Evolutionary conservation across 2,888 invertebrate species (phyloP), one percentile per base, ranked within the genome.

Genomic region (Leptothorax acervorum): DNA sequence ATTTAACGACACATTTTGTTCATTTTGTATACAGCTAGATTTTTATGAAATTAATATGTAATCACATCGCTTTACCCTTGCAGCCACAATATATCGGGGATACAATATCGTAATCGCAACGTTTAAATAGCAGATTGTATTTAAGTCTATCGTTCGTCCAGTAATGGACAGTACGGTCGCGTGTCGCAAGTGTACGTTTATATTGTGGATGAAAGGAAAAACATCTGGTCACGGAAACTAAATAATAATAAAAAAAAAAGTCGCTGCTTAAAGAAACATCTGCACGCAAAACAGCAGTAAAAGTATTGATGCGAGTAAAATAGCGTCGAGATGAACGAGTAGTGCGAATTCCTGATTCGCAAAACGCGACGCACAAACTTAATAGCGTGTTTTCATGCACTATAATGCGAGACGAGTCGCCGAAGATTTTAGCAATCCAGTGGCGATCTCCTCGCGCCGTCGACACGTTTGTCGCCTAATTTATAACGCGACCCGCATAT

Each of bases 21-120:
- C 78, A 78, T 66, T 81, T 75, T 68, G 74, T 75, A 83, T 82
- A 74, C 12, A 74, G 55, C 45, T 76, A 86, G 82, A 35, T 75
- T 82, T 83, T 86, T 62, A 70, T 75, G 73, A 85, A 89, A 70
- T 84, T 84, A 86, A 85, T 81, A 82, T 74, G 48, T 82, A 60
- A 86, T 71, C 78, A 86, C 81, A 89, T 70, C 76, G 73, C 51
- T 35, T 74, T 87, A 79, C 88, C 90, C 88, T 90, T 96, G 96
- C 96, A 96, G 96, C 96, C 96, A 96, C 96, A 96, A 96, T 96
- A 96, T 96, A 96, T 88, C 18, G 76, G 82, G 88, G 60, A 87
- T 89, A 87, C 81, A 90, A 70, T 78, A 65, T 83, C 84, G 74
- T 81, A 86, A 74, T 86, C 60, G 82, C 73, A 85, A 76, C 63